phyloP scores from a whole-genome alignment of 1,140 invertebrate species.

The Planococcus citri region DNA sequence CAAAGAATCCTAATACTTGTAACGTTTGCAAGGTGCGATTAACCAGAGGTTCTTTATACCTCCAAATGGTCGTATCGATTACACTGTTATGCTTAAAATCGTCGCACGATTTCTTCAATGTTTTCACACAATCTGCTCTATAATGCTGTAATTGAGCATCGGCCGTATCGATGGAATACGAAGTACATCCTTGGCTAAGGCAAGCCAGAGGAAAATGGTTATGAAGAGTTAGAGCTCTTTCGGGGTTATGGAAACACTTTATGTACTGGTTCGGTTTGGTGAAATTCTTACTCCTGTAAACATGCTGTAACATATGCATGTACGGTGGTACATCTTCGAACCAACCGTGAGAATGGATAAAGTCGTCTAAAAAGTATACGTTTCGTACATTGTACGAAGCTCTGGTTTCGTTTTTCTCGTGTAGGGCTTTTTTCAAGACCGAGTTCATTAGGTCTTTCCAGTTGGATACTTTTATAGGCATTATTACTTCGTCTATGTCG shows the following conservation, averaged over 20 bases:
- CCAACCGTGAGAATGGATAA: conserved; percentile 65
- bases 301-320: conserved; percentile 89
- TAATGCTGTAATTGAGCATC: conserved; percentile 88
- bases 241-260: conserved; percentile 87
- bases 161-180: conserved; percentile 66
- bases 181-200: conserved; percentile 69
- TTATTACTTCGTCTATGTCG: conserved; percentile 90
- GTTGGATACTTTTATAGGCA: conserved; percentile 61
- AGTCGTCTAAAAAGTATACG: conserved; percentile 87
- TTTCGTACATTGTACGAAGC: conserved; percentile 84
- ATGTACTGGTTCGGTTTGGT: conserved; percentile 87
- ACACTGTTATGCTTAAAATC: conserved; percentile 70
- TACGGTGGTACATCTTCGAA: conserved; percentile 74
- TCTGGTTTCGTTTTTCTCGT: conserved; percentile 56
- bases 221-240: conserved; percentile 75
- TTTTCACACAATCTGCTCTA: conserved; percentile 79
- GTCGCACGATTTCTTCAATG: conserved; percentile 70
- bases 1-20: conserved; percentile 58
- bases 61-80: conserved; percentile 77
- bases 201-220: conserved; percentile 88
- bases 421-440: conserved; percentile 53
- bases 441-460: conserved; percentile 69
- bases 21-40: conserved; percentile 54
- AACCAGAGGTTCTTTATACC: conserved; percentile 63
- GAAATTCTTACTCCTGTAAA: conserved; percentile 78